phyloP scores from a whole-genome alignment of 2,797 vertebrate species.

The Emydoidea blandingii region DNA sequence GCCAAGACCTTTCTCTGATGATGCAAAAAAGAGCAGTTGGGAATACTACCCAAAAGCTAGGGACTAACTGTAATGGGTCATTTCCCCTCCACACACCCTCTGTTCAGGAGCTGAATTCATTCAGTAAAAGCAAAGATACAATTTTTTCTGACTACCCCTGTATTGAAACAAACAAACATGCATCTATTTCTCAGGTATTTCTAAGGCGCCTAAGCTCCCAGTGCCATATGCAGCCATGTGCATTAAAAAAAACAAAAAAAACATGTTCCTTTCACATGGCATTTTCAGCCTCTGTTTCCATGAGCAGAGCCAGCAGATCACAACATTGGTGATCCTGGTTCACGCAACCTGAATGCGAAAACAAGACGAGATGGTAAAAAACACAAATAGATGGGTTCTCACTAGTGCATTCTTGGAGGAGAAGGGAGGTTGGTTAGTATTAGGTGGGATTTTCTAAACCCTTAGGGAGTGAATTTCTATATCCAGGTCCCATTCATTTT shows the following conservation, averaged over 20 bases:
- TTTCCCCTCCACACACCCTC: not conserved
- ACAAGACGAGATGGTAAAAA: not conserved
- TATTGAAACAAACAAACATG: not conserved
- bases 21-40: not conserved
- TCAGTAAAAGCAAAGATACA: not conserved
- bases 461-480: not conserved
- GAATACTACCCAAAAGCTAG: not conserved
- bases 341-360: not conserved
- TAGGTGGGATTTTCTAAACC: not conserved
- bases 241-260: not conserved
- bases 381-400: not conserved
- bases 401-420: not conserved
- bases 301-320: not conserved
- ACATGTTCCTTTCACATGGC: not conserved
- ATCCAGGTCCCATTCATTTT: not conserved
- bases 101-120: not conserved
- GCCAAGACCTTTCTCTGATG: not conserved
- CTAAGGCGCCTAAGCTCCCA: not conserved
- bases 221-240: not conserved
- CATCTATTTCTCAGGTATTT: not conserved
- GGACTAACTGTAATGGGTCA: not conserved
- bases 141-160: not conserved
- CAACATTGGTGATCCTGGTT: too few relatives aligned
- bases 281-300: not conserved
- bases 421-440: not conserved